Conservation (phyloP, 2,797 vertebrate genomes). For the Smutsia temminckii region DNA sequence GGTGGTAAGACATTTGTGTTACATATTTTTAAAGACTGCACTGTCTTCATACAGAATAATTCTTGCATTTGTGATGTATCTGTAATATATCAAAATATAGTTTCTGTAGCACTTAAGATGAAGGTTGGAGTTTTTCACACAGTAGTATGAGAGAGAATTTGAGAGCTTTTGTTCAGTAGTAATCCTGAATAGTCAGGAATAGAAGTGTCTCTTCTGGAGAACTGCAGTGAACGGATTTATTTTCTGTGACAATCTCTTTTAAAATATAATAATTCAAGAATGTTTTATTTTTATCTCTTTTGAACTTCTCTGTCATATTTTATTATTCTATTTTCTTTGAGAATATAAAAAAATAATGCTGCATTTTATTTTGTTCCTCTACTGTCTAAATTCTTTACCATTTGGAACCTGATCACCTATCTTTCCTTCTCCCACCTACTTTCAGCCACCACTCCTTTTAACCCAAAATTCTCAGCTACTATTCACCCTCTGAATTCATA, state of each 20-base stretch:
- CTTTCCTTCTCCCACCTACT: not conserved
- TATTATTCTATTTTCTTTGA: not conserved
- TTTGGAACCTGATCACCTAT: not conserved
- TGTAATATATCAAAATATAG: constrained; percentile 22
- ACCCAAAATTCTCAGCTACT: not conserved
- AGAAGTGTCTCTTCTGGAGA: not conserved
- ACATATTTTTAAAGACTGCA: not conserved
- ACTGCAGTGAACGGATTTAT: not conserved
- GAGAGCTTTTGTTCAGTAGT: not conserved
- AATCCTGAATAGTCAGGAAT: not conserved
- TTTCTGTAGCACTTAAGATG: not conserved
- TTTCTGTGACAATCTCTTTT: not conserved
- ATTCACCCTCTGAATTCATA: not conserved
- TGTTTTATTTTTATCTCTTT: not conserved
- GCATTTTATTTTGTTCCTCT: not conserved
- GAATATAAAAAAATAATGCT: not conserved
- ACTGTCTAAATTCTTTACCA: not conserved
- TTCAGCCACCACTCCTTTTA: not conserved
- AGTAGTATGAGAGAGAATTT: not conserved
- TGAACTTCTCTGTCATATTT: not conserved
- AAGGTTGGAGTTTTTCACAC: constrained; percentile 14
- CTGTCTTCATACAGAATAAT: constrained; percentile 40
- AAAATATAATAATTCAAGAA: not conserved
- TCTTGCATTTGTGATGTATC: constrained; percentile 25
- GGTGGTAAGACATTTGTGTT: constrained; percentile 87